phyloP scores from a whole-genome alignment of 2,113 vertebrate genomes.

The Proterorhinus semilunaris region DNA sequence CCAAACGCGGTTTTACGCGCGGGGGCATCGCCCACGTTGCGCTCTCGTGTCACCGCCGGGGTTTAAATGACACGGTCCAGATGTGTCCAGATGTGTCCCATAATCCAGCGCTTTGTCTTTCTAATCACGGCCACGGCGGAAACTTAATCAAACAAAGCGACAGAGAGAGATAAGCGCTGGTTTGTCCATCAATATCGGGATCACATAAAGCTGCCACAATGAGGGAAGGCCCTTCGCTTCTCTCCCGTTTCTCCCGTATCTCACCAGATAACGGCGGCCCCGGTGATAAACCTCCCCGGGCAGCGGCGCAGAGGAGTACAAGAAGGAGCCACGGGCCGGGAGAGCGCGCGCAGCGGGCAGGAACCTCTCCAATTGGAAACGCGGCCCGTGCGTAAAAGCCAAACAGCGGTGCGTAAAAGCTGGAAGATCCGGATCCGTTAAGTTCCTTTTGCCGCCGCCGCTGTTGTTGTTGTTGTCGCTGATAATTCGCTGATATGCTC shows the following conservation, averaged over 20 bases:
- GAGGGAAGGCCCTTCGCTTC: conserved; percentile 33
- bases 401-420: conserved; percentile 30
- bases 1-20: neutral
- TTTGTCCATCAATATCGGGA: conserved; percentile 63
- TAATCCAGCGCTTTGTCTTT: conserved; percentile 19
- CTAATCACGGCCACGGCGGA: conserved; percentile 48
- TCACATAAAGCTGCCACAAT: conserved; percentile 66
- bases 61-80: conserved; percentile 47
- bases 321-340: neutral
- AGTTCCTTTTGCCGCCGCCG: too few relatives aligned
- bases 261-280: conserved; percentile 77
- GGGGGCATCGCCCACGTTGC: conserved; percentile 31
- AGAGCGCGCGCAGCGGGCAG: neutral
- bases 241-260: conserved; percentile 63
- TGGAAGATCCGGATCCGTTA: neutral
- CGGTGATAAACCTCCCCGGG: conserved; percentile 66
- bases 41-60: conserved; percentile 15
- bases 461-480: conserved; percentile 44
- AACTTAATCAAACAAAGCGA: conserved; percentile 48
- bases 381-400: conserved; percentile 1
- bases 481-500: conserved; percentile 74
- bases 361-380: conserved; percentile 12
- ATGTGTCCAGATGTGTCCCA: conserved; percentile 22
- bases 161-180: conserved; percentile 44
- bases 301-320: conserved; percentile 16